Evolutionary conservation across 2,113 vertebrate genomes (phyloP).

Genomic region (Carassius auratus): DNA sequence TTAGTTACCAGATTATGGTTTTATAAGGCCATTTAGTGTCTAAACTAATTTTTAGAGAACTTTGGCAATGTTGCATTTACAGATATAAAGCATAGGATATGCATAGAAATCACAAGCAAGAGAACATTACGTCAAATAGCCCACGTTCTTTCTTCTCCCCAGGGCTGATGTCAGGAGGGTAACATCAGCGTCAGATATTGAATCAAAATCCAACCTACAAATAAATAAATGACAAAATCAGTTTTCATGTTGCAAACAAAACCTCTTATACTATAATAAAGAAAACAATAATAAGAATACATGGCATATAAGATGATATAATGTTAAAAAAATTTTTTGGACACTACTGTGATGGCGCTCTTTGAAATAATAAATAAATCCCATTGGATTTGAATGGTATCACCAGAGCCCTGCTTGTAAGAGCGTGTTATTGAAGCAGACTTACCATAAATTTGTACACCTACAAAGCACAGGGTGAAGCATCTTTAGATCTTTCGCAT

Average conservation of each 20-base stretch:
- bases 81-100: neutral
- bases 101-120: neutral
- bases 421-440: neutral
- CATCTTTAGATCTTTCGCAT: slow-evolving; percentile 24
- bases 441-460: slow-evolving; percentile 26
- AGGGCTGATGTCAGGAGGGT: slow-evolving; percentile 30
- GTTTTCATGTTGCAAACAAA: neutral
- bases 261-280: neutral
- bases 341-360: neutral
- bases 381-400: neutral
- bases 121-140: slow-evolving; percentile 16
- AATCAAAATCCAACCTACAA: slow-evolving; percentile 3
- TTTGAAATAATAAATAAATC: neutral
- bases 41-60: neutral
- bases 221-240: neutral
- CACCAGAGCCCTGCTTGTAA: neutral
- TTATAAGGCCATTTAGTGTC: neutral
- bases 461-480: slow-evolving; percentile 14
- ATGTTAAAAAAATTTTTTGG: neutral
- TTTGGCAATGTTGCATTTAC: neutral
- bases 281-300: neutral
- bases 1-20: neutral
- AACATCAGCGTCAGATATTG: slow-evolving; percentile 23
- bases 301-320: neutral
- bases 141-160: neutral